Base-by-base conservation (phyloP, 2,113 vertebrate genomes). In the Glaucomys volans region DNA sequence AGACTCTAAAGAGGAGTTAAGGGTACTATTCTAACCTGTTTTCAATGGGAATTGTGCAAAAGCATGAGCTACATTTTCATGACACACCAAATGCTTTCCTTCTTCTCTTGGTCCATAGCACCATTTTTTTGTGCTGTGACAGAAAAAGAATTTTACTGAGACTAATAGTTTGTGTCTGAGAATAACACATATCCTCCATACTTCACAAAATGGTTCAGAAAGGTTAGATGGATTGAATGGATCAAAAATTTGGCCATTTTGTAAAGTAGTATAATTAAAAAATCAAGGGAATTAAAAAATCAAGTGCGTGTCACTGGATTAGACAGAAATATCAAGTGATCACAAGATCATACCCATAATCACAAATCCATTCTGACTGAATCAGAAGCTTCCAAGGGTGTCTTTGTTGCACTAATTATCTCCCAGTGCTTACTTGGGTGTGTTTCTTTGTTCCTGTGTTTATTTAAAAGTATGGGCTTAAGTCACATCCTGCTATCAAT, bases 381-480 rank as follows among this genome's bases (percentile, higher is more conserved):
- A 16, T 44, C 28, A 26, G 50, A 74, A 37, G 10, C 52, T 89
- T 62, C 74, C n/a, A 42, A 32, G 54, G 71, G 28, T 76, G 50
- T 35, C 52, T 79, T 66, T 66, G 24, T 9, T 74, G 30, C 59
- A 52, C 17, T 35, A 28, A 40, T 81, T 44, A 83, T 67, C 24
- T 77, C 57, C 72, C 30, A 32, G 12, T 52, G 40, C 69, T 95
- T 72, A 77, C 62, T 84, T 87, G 59, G 96, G 83, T 96, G 95
- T 95, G 91, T 93, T 90, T 95, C 91, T 97, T 92, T 96, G 85
- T 96, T 97, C 86, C 83, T 94, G 87, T 93, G 35, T 92, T 97
- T 96, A 86, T 92, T 96, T 54, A 93, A 90, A 80, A 67, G 17
- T 75, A 20, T 26, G 66, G 79, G n/a, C 24, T 80, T 93, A 93